phyloP scores from a whole-genome alignment of 2,797 vertebrate genomes.

The Antennarius maculatus region DNA sequence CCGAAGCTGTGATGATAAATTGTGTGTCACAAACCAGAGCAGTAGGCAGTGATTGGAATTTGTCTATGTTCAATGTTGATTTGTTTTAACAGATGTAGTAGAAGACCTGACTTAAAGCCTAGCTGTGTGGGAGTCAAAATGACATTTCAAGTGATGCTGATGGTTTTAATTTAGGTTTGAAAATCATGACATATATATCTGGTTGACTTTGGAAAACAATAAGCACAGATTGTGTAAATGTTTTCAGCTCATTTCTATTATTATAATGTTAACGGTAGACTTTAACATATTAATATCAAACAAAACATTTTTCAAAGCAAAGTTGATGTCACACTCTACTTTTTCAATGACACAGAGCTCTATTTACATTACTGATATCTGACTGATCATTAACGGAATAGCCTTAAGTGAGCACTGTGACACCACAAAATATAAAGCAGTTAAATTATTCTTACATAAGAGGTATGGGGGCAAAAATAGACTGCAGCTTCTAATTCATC shows the following conservation, averaged over 20 bases:
- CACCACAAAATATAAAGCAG: not conserved
- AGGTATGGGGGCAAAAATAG: not conserved
- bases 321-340: not conserved
- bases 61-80: not conserved
- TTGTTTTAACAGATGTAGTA: too few relatives aligned
- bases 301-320: not conserved
- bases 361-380: slow-evolving; percentile 17
- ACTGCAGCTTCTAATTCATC: slow-evolving; percentile 1
- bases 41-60: not conserved
- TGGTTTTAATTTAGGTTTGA: not conserved
- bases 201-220: not conserved
- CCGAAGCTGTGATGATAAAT: slow-evolving; percentile 14
- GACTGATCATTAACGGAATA: slow-evolving; percentile 20
- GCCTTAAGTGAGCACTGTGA: slow-evolving; percentile 2
- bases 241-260: not conserved
- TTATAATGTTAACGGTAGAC: not conserved
- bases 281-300: not conserved
- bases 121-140: not conserved
- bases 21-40: not conserved
- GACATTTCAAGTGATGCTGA: not conserved
- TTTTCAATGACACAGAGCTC: not conserved
- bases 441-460: slow-evolving; percentile 12
- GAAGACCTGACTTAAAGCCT: not conserved
- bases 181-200: not conserved
- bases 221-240: not conserved